Conservation (phyloP, 2,113 vertebrate species). For the Dasypus novemcinctus region DNA sequence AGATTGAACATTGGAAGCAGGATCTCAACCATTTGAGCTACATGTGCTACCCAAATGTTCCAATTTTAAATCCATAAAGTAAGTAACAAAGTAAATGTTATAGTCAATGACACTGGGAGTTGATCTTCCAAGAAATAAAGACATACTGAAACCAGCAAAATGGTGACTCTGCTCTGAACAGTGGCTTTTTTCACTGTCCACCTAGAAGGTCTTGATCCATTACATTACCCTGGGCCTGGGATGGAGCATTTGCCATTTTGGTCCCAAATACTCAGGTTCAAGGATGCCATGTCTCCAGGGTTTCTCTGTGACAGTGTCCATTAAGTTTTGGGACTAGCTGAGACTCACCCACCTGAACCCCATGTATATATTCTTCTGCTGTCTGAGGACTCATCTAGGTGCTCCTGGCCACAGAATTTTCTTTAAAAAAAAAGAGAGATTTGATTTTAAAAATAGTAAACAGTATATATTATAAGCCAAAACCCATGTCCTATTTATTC, state of each 20-base stretch:
- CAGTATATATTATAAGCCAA: background rate
- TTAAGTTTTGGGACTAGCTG: accelerated
- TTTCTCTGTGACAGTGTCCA: background rate
- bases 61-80: background rate
- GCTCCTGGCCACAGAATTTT: background rate
- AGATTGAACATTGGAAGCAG: no score
- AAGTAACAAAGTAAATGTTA: background rate
- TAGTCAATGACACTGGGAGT: background rate
- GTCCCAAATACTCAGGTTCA: background rate
- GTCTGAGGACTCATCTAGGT: background rate
- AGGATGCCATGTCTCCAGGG: accelerated
- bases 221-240: background rate
- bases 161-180: background rate
- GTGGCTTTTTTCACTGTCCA: background rate
- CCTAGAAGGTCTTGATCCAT: background rate
- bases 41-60: background rate
- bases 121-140: background rate
- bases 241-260: background rate
- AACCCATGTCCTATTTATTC: background rate
- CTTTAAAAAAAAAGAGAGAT: background rate
- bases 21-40: no score
- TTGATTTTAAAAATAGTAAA: background rate
- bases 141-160: background rate
- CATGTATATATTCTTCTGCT: background rate
- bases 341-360: background rate